Conservation (phyloP, 2,113 vertebrate genomes). For the Pollimyrus isidori region DNA sequence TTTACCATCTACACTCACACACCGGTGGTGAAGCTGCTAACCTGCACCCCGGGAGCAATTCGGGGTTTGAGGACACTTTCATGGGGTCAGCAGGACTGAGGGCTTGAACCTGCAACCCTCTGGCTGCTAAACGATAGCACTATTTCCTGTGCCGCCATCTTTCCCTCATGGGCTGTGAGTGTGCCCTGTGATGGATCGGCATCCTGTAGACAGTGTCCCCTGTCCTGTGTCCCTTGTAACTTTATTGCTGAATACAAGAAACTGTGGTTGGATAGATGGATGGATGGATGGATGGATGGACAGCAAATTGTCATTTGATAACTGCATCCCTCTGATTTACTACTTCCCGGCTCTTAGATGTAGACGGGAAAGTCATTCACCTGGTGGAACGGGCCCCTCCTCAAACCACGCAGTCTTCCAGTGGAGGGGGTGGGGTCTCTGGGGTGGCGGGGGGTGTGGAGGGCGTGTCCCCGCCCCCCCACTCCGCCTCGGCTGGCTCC, state of each 20-base stretch:
- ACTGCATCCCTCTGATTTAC: neutral
- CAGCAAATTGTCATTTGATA: neutral
- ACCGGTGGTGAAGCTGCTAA: too few relatives aligned
- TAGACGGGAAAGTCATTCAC: conserved; percentile 85
- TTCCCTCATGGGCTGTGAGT: neutral
- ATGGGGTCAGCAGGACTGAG: too few relatives aligned
- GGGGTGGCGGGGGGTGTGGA: conserved; percentile 36
- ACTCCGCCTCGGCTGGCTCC: conserved; percentile 53
- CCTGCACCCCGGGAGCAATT: too few relatives aligned
- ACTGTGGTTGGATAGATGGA: neutral
- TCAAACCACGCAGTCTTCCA: conserved; percentile 67
- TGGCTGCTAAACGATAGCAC: too few relatives aligned
- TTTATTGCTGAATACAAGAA: neutral
- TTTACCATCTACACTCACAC: too few relatives aligned
- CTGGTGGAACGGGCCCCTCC: conserved; percentile 84
- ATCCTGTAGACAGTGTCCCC: neutral
- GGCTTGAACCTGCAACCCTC: too few relatives aligned
- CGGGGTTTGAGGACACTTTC: too few relatives aligned
- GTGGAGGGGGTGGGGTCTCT: conserved; percentile 59
- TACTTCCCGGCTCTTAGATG: conserved; percentile 57
- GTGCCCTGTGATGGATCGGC: neutral
- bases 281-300: neutral
- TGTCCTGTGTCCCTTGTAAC: neutral
- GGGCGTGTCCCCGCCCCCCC: conserved; percentile 47
- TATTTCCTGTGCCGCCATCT: too few relatives aligned